These are phyloP conservation scores for Polydrusus tereticollis DNA, from an alignment of 2,888 invertebrate species.

Conservation along the genomic window DNA sequence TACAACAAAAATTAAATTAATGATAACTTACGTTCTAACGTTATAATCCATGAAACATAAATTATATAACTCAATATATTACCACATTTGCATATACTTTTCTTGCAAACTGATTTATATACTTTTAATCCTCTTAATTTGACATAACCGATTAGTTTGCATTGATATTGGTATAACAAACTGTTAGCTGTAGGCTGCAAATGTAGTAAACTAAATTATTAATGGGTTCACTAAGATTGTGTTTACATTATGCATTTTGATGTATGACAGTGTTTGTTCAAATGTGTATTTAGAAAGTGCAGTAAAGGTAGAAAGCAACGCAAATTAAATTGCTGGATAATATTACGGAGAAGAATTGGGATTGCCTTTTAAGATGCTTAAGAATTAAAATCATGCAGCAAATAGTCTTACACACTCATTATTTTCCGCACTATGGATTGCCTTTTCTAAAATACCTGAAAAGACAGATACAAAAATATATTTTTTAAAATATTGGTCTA, in stretches of 20 bases:
- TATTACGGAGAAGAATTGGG: too few relatives aligned
- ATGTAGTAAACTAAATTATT: slow-evolving; percentile 19
- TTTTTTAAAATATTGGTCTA: too few relatives aligned
- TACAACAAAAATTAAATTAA: neutral
- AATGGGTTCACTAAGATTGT: neutral
- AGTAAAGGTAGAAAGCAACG: neutral
- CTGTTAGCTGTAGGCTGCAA: slow-evolving; percentile 12
- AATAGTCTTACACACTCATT: too few relatives aligned
- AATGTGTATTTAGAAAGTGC: neutral
- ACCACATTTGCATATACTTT: neutral
- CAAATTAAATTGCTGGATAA: too few relatives aligned
- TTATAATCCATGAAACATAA: neutral
- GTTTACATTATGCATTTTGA: neutral
- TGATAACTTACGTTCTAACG: neutral
- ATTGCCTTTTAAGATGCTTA: too few relatives aligned
- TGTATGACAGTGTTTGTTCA: neutral
- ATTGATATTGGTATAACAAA: slow-evolving; percentile 18
- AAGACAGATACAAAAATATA: too few relatives aligned
- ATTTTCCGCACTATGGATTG: too few relatives aligned
- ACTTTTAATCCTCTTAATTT: slow-evolving; percentile 34
- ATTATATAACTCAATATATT: neutral
- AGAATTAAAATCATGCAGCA: too few relatives aligned
- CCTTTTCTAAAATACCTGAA: too few relatives aligned
- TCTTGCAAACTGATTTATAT: slow-evolving; percentile 31
- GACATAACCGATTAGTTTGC: slow-evolving; percentile 33